Conservation (phyloP, 2,888 invertebrate species). For the Copidosoma aretas region DNA sequence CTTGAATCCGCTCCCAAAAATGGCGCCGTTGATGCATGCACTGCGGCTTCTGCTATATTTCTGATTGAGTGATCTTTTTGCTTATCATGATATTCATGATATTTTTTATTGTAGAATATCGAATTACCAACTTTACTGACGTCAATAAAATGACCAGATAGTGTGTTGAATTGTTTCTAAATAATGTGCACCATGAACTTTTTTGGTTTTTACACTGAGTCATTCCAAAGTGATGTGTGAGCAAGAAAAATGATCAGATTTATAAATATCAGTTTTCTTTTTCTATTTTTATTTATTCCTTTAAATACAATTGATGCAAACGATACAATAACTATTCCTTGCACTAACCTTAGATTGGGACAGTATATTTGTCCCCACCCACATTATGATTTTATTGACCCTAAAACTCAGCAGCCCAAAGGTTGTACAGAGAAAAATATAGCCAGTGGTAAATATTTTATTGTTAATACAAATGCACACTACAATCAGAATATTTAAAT, state of each 20-base stretch:
- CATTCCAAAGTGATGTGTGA: slow-evolving; percentile 34
- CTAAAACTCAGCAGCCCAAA: slow-evolving; percentile 84
- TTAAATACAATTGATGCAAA: slow-evolving; percentile 47
- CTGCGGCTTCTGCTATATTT: too few relatives aligned
- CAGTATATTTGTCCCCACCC: slow-evolving; percentile 87
- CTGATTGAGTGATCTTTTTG: too few relatives aligned
- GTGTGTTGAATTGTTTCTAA: too few relatives aligned
- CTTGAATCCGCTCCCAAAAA: too few relatives aligned
- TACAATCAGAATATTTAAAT: neutral
- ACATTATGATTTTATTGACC: slow-evolving; percentile 77
- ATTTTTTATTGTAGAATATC: too few relatives aligned
- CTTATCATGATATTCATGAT: too few relatives aligned
- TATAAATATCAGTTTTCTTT: slow-evolving; percentile 37
- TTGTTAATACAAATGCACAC: neutral
- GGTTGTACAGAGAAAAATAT: slow-evolving; percentile 82
- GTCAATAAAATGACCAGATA: too few relatives aligned
- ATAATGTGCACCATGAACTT: too few relatives aligned
- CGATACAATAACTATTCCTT: slow-evolving; percentile 66
- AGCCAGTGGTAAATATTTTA: slow-evolving; percentile 71
- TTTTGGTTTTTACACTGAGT: slow-evolving; percentile 9
- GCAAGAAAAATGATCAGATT: slow-evolving; percentile 28
- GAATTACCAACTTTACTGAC: too few relatives aligned
- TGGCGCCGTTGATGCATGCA: too few relatives aligned
- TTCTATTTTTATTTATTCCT: slow-evolving; percentile 43
- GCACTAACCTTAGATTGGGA: slow-evolving; percentile 76